phyloP scores from a whole-genome alignment of 2,888 invertebrate genomes.

The Tipula helvola region DNA sequence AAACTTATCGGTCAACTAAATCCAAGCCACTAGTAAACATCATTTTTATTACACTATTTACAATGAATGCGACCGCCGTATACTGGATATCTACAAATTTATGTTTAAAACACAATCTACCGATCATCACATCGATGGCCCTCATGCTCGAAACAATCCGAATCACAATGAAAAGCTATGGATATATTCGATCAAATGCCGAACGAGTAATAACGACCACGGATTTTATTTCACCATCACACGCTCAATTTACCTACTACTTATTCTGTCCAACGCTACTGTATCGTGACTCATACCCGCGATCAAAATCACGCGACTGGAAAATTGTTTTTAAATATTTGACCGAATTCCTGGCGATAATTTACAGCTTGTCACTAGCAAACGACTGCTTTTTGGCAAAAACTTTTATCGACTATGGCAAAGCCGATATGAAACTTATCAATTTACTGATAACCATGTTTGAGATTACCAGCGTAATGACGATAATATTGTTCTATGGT shows the following conservation, averaged over 20 bases:
- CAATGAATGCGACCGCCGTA: not conserved
- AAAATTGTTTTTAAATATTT: conserved; percentile 54
- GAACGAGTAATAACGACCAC: conserved; percentile 29
- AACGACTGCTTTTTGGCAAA: conserved; percentile 65
- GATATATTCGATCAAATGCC: conserved; percentile 61
- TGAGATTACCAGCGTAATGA: not conserved
- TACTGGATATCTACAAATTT: not conserved
- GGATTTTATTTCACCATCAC: conserved; percentile 37
- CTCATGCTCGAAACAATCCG: conserved; percentile 44
- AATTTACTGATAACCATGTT: conserved; percentile 44
- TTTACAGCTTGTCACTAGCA: conserved; percentile 70
- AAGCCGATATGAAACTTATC: conserved; percentile 40
- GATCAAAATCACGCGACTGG: conserved; percentile 55
- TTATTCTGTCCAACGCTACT: conserved; percentile 75
- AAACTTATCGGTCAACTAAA: not conserved
- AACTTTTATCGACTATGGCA: conserved; percentile 35
- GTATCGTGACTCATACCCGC: conserved; percentile 63
- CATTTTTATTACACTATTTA: not conserved
- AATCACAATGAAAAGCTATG: conserved; percentile 77
- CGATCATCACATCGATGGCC: conserved; percentile 30
- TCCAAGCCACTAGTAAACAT: not conserved
- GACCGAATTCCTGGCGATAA: conserved; percentile 61
- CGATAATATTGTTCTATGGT: conserved; percentile 51
- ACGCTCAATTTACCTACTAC: conserved; percentile 69
- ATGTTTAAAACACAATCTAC: conserved; percentile 18